Percentiles rank a stretch among this genome's conserved stretches.
Conservation (phyloP, 2,113 vertebrate genomes). For the Piliocolobus tephrosceles region DNA sequence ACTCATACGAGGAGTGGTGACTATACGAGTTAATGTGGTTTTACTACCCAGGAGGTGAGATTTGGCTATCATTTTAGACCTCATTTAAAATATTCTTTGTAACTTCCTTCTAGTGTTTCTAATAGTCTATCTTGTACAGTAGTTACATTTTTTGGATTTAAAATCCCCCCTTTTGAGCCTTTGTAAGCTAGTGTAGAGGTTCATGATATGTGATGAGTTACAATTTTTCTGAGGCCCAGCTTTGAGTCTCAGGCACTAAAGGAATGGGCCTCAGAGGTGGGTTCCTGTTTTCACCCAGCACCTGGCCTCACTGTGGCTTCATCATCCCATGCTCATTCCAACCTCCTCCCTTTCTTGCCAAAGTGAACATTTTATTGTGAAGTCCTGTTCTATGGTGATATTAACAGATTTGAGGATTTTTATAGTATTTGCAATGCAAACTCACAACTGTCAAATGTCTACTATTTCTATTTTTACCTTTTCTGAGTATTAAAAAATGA, state of each 20-base stretch:
- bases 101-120: not conserved
- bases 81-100: not conserved
- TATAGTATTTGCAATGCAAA: not conserved
- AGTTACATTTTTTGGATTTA: not conserved
- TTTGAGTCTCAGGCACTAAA: not conserved
- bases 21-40: not conserved
- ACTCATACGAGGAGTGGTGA: not conserved
- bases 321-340: rapidly evolving
- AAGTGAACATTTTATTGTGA: not conserved
- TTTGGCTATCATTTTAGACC: not conserved
- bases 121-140: not conserved
- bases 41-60: not conserved
- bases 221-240: not conserved
- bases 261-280: not conserved
- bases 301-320: not conserved
- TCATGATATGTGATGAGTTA: not conserved
- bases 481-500: not conserved
- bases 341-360: rapidly evolving
- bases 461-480: not conserved
- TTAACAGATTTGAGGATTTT: not conserved
- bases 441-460: not conserved
- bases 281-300: not conserved
- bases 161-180: not conserved
- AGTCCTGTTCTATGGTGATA: not conserved
- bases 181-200: not conserved